Evolutionary conservation across 64 coral and sea anemone species (phyloP), one percentile per base, ranked within the genome.

Genomic region (Acropora tenuis): DNA sequence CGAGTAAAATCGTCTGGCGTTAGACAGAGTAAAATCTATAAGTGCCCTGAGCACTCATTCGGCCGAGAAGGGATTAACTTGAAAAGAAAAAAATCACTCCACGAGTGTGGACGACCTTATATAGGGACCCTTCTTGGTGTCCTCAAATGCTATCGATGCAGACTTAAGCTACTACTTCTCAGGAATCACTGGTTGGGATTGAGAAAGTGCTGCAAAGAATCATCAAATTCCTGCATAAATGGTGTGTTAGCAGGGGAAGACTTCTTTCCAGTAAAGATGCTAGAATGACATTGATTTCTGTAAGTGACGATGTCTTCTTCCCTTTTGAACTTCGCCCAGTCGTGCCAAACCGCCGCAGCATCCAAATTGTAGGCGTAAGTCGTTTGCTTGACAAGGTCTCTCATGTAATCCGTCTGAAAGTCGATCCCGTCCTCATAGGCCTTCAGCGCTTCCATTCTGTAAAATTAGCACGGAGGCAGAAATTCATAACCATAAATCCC

Each of bases 161-260:
- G 30, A 30, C 30, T 30, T 30, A 30, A 30, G 30, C 30, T 30
- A 63, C 10, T 1, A 63, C 13, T 10, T 63, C 16, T 63, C 16
- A 13, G 11, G 16, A 63, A 63, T 63, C 60, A 63, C 60, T 63
- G 60, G 2, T 2, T 13, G 2, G 11, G 60, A 13, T 80, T 59
- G 52, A 82, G 79, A 17, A 82, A 82, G 53, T 15, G 12, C 41
- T 89, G 13, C 65, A 73, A 49, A 46, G 88, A 89, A 79, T 89
- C 88, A 89, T 89, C 88, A 1, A 89, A 19, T 4, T 53, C 88
- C 65, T 79, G 2, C 57, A 89, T 79, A n/a, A 78, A 89, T 9
- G 88, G 41, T 13, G 16, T 59, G 53, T 47, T 53, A 40, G 12
- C 43, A 6, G 40, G 0, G 40, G 88, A 55, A 1, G 88, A 79